These are phyloP conservation scores for Amblyjoppa fuscipennis DNA, from an alignment of 2,888 invertebrate species.

Conservation along the genomic window DNA sequence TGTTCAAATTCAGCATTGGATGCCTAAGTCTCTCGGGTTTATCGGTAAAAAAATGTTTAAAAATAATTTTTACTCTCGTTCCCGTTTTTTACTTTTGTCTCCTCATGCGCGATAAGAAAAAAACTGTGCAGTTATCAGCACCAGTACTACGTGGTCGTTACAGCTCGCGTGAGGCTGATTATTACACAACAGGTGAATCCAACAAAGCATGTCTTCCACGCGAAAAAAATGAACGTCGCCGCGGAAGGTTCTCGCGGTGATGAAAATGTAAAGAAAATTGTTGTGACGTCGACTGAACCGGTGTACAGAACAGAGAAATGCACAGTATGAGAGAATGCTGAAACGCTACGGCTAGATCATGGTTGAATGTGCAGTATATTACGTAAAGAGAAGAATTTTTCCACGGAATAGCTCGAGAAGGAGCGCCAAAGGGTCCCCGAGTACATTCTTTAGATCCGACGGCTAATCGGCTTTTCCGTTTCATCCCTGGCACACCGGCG, in stretches of 20 bases:
- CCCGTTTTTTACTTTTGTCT: too few species aligned
- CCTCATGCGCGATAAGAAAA: too few species aligned
- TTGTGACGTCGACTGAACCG: neutral
- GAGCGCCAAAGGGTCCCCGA: constrained; percentile 36
- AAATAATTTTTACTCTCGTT: too few species aligned
- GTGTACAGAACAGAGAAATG: neutral
- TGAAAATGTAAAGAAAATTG: neutral
- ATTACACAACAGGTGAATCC: neutral
- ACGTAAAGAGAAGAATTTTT: constrained; percentile 49
- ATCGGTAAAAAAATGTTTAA: too few species aligned
- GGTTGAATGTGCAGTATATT: constrained; percentile 32
- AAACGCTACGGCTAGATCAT: constrained; percentile 17
- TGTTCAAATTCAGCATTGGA: too few species aligned
- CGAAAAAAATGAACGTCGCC: neutral
- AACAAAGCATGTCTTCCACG: neutral
- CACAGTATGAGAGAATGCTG: constrained; percentile 11
- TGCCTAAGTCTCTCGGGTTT: too few species aligned
- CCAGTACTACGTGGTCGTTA: too few species aligned
- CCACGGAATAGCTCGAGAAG: constrained; percentile 1
- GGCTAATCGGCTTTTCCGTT: constrained; percentile 63
- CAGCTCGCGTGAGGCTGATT: too few species aligned
- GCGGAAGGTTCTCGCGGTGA: neutral
- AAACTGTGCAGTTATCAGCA: too few species aligned
- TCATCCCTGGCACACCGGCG: constrained; percentile 32
- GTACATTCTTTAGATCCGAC: constrained; percentile 53